phyloP scores from a whole-genome alignment of 2,113 vertebrate genomes.

The Menura novaehollandiae region DNA sequence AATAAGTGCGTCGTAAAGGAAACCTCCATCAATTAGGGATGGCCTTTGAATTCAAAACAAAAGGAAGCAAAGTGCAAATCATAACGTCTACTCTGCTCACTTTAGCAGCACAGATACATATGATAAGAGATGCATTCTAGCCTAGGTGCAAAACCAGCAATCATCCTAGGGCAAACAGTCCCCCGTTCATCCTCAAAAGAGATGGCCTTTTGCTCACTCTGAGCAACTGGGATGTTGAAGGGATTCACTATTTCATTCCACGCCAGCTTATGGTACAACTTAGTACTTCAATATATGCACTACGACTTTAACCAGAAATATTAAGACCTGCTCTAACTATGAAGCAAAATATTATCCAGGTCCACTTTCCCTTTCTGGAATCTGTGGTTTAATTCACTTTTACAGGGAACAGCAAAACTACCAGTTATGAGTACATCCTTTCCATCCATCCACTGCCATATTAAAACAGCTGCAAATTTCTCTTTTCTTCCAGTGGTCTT shows the following conservation, averaged over 20 bases:
- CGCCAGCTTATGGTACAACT: neutral
- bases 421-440: neutral
- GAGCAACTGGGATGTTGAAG: neutral
- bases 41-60: constrained; percentile 53
- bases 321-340: neutral
- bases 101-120: neutral
- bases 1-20: constrained; percentile 58
- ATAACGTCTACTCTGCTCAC: neutral
- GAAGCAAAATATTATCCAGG: neutral
- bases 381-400: neutral
- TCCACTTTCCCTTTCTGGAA: neutral
- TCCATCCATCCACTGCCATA: neutral
- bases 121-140: neutral
- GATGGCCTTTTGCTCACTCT: neutral
- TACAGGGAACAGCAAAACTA: neutral
- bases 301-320: neutral
- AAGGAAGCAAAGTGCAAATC: constrained; percentile 43
- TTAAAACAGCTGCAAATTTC: neutral
- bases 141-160: neutral
- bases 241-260: neutral
- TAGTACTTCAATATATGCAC: neutral
- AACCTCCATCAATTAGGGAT: constrained; percentile 57
- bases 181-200: neutral
- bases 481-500: neutral
- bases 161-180: neutral